These are phyloP conservation scores for Dinomys branickii DNA, from an alignment of 2,113 vertebrate genomes.

Conservation along the genomic window DNA sequence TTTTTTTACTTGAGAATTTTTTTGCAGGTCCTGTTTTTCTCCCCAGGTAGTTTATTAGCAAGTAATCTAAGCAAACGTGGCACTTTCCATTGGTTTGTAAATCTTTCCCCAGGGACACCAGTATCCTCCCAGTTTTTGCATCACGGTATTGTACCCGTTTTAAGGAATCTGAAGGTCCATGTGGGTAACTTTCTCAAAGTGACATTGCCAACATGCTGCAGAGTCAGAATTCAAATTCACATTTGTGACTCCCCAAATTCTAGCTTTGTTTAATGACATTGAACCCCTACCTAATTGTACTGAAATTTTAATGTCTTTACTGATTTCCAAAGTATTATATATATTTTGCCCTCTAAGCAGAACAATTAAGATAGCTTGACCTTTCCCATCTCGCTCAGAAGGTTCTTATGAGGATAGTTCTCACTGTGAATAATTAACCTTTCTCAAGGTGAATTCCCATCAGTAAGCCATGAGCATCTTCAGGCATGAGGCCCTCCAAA, in stretches of 20 bases:
- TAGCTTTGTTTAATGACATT: not conserved
- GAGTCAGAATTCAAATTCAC: not conserved
- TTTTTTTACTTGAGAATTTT: not conserved
- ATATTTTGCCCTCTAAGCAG: not conserved
- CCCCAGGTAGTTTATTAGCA: not conserved
- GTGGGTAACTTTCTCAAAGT: not conserved
- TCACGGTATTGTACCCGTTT: not conserved
- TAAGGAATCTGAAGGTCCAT: not conserved
- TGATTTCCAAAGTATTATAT: not conserved
- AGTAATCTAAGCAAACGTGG: not conserved
- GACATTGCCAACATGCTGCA: not conserved
- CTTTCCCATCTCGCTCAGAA: not conserved
- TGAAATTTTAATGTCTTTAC: not conserved
- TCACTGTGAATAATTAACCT: not conserved
- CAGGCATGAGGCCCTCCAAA: not conserved
- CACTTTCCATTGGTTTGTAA: not conserved
- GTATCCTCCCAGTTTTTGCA: not conserved
- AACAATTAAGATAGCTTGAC: not conserved
- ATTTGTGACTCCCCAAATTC: not conserved
- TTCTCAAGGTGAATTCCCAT: not conserved
- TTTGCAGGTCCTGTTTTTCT: not conserved
- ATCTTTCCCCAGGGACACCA: not conserved
- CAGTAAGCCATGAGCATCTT: not conserved
- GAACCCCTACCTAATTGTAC: not conserved
- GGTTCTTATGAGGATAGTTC: not conserved